A percentile compares a stretch with the other conserved stretches of the same genome.
Conservation (phyloP, 2,888 invertebrate species). For the Hyles lineata region DNA sequence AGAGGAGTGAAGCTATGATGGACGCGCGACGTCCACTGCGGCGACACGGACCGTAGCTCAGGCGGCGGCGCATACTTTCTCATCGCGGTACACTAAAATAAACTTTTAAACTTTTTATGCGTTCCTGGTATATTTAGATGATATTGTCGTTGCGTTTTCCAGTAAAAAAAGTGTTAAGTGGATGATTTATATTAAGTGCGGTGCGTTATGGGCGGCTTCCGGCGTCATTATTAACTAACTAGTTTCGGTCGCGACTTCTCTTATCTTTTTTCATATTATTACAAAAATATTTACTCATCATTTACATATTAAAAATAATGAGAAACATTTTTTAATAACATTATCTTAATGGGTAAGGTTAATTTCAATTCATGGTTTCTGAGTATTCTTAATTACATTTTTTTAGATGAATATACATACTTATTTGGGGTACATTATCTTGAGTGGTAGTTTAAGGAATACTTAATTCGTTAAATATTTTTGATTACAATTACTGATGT, state of each 20-base stretch:
- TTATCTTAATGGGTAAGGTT: not conserved
- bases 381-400: no score
- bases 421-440: no score
- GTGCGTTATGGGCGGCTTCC: conserved; percentile 76
- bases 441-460: no score
- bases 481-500: no score
- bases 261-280: conserved; percentile 40
- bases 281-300: conserved; percentile 12
- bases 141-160: conserved; percentile 73
- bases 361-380: not conserved
- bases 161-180: conserved; percentile 82
- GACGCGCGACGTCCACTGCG: conserved; percentile 70
- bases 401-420: no score
- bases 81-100: conserved; percentile 79
- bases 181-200: conserved; percentile 82
- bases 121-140: conserved; percentile 77
- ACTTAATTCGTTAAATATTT: no score
- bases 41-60: conserved; percentile 77
- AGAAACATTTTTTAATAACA: not conserved
- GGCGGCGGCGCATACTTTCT: conserved; percentile 77
- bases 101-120: conserved; percentile 78
- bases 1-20: conserved; percentile 70
- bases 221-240: conserved; percentile 71
- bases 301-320: not conserved
- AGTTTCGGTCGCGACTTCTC: conserved; percentile 17